Evolutionary conservation across 2,888 invertebrate genomes (phyloP).

Genomic region (Noctua comes): DNA sequence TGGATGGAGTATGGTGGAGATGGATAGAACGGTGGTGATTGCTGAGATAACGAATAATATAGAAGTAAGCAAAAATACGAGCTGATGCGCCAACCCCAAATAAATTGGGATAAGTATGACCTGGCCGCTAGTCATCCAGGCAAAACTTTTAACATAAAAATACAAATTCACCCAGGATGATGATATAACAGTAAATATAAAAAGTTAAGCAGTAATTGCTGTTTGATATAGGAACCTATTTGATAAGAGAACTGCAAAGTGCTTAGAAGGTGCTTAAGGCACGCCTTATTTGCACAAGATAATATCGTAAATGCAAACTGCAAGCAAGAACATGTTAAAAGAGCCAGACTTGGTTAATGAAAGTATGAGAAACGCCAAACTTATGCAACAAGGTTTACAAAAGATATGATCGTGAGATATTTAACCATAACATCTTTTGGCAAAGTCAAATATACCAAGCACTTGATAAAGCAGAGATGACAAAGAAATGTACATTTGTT

Average conservation of each 20-base stretch:
- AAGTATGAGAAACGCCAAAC: constrained; percentile 4
- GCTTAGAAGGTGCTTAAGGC: not conserved
- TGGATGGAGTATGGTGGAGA: not conserved
- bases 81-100: not conserved
- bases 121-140: not conserved
- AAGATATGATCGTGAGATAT: not conserved
- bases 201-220: not conserved
- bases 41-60: not conserved
- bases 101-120: not conserved
- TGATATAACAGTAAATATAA: not conserved
- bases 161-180: not conserved
- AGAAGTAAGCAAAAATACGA: not conserved
- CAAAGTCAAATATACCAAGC: constrained; percentile 39
- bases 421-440: not conserved
- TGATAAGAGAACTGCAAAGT: constrained; percentile 18
- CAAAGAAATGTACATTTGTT: constrained; percentile 12
- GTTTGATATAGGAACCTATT: not conserved
- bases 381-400: not conserved
- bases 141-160: not conserved
- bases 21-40: not conserved
- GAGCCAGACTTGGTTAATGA: constrained; percentile 4
- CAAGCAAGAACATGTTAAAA: constrained; percentile 20
- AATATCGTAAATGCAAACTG: constrained; percentile 40
- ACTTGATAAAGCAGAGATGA: constrained; percentile 21
- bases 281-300: constrained; percentile 42